Evolutionary conservation across 2,113 vertebrate genomes (phyloP), one percentile per base, ranked within the genome.

Genomic region (Emydura subglobosa): DNA sequence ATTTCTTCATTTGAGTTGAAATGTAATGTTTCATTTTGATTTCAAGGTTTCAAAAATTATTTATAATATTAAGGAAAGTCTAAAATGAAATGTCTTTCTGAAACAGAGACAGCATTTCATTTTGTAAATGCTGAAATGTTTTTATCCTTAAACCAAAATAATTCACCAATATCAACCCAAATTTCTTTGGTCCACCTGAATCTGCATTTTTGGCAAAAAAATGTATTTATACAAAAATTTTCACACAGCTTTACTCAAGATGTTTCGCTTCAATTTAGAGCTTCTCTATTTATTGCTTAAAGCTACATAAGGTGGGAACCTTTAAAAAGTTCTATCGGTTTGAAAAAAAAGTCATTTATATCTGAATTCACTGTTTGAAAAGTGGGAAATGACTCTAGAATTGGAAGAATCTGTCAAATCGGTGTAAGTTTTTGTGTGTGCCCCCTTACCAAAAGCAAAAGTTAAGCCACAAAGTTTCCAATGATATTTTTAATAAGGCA

Each of bases 381-480:
- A 29, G 21, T 2, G 34, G 27, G 16, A n/a, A 24, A 59, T 81
- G 57, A 3, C 4, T 87, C 11, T 50, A 47, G 29, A 85, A 88
- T 22, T 59, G n/a, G 50, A 53, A 68, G 14, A 82, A 7, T 29
- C 1, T 0, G 0, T 82, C 21, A 65, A 42, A 85, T 13, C 72
- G 1, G 10, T 16, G 24, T 2, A 0, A 0, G 82, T 81, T 81
- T 93, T 82, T 39, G 51, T 61, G 5, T 61, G 11, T 31, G 12
- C 50, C 44, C 10, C 6, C 39, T 89, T 68, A 42, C 3, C 34
- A 78, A n/a, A 29, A 83, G 34, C 44, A 87, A 81, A 51, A 81
- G 27, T n/a, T 81, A 19, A 44, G 24, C 74, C 74, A 44, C 24
- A 76, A 2, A 72, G 12, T 83, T 42, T 59, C 10, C 65, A 42